These are phyloP conservation scores for Galaxias olidus DNA, from an alignment of 2,797 vertebrate genomes.

Conservation along the genomic window DNA sequence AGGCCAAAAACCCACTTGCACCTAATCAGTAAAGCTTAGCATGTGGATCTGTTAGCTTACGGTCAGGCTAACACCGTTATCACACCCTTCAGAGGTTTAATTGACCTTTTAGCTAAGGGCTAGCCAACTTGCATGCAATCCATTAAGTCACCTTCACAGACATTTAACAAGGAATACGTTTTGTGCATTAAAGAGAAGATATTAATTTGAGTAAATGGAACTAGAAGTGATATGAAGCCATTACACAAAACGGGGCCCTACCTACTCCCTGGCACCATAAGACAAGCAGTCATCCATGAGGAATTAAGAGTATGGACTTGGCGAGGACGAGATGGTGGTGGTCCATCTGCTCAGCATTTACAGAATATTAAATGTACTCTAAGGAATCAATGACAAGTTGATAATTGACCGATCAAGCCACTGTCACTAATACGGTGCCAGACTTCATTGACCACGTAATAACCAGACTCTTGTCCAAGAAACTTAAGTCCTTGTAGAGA, in stretches of 20 bases:
- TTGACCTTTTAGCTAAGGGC: constrained; percentile 48
- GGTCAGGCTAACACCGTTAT: constrained; percentile 41
- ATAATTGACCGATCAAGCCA: constrained; percentile 52
- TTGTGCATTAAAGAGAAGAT: constrained; percentile 48
- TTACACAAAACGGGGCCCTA: constrained; percentile 51
- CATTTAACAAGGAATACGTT: constrained; percentile 52
- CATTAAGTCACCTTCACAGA: constrained; percentile 45
- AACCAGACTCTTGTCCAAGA: constrained; percentile 52
- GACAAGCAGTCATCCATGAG: constrained; percentile 54
- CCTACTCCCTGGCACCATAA: constrained; percentile 51
- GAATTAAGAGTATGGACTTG: constrained; percentile 28
- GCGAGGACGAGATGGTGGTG: constrained; percentile 32
- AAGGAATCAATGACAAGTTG: constrained; percentile 52
- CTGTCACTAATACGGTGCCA: constrained; percentile 43
- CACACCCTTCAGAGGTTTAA: constrained; percentile 51
- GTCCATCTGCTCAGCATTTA: constrained; percentile 62
- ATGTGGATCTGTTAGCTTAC: constrained; percentile 33
- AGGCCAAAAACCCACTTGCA: neutral
- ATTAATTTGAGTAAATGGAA: constrained; percentile 37
- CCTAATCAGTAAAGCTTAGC: constrained; percentile 39
- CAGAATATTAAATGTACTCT: constrained; percentile 47
- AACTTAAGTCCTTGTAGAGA: constrained; percentile 32
- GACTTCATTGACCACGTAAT: constrained; percentile 62
- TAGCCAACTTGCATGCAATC: constrained; percentile 55
- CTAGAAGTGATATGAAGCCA: constrained; percentile 41